Evolutionary conservation across 2,888 invertebrate genomes (phyloP), one percentile per base, ranked within the genome.

Genomic region (Apamea anceps): DNA sequence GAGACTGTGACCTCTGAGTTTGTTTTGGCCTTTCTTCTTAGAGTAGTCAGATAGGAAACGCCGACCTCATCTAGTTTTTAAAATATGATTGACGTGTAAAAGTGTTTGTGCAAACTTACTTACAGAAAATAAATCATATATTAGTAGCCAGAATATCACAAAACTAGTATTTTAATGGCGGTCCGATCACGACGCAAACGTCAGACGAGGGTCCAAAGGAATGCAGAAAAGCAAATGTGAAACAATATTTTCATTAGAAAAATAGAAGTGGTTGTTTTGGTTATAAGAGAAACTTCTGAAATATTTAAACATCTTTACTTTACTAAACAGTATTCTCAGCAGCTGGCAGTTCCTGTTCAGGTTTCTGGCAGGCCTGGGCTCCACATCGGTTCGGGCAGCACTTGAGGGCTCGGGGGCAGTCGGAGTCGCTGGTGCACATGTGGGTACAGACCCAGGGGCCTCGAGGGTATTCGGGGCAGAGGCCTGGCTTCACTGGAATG

Each of bases 371-470:
- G 28, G 96, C 93, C 8, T 95, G 91, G 0, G 97, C 97, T 0
- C 97, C 97, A 81, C 97, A 97, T 8, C 97, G 94, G 92, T 97
- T 97, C 77, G 94, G 91, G 87, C 97, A 97, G 92, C 97, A 97
- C 89, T 97, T 97, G 65, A 95, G 93, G 0, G 92, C 85, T 0
- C 96, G 95, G 0, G 94, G 95, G 60, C 97, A 97, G 92, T 97
- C 97, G 0, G 94, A 95, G 91, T 97, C 97, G 0, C 94, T 91
- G 0, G 96, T 97, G 85, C 97, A 97, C 1, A 95, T 97, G 88
- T 97, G 95, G 0, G 96, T 94, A 83, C 97, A 97, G 1, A 97
- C 93, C 97, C 97, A 97, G 0, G 93, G 89, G 1, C 97, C 97
- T 0, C 95, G 95, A 0, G 97, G 97, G 67, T 85, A 88, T 67